Evolutionary conservation across 2,797 vertebrate genomes (phyloP), one percentile per base, ranked within the genome.

Genomic region (Sparidentex hasta): DNA sequence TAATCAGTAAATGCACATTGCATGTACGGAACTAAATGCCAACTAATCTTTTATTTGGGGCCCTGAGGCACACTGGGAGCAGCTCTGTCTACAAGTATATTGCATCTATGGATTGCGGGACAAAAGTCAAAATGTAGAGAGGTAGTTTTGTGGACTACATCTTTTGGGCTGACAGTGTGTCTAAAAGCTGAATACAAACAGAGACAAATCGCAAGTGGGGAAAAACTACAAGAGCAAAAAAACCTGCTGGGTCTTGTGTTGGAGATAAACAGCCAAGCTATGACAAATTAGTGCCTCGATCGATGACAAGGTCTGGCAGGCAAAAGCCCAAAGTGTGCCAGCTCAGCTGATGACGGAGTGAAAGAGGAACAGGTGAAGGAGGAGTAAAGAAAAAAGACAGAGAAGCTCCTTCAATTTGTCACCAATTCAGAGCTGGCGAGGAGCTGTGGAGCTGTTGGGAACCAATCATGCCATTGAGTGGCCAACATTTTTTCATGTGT

Each of bases 341-440:
- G 23, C 64, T 51, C 44, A 44, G 23, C 62, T 72, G 64, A 52
- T 64, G 56, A 29, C 41, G 63, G 55, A 75, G 74, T 48, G 44
- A 71, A 33, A 16, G 48, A 73, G 51, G 48, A 33, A 48, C 7
- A 48, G 12, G 41, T 56, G 63, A 47, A 68, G 17, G 1, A 56
- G 21, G 11, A 25, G 23, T 11, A 57, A 56, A 23, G 43, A 54
- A 58, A 33, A 38, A 69, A 48, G n/a, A 21, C 13, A 63, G 38
- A 72, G 56, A 64, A 13, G 13, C 50, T 77, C 21, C 51, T 74
- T 82, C 68, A 57, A 88, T 89, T 78, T 74, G 67, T 74, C 54
- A 71, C 65, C 20, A 50, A 48, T 58, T 81, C 74, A 65, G 65
- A 46, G 64, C 46, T 46, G 50, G 78, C 5, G 2, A 78, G 57